phyloP scores from a whole-genome alignment of 2,888 invertebrate species.

The Cerceris ruficornis region DNA sequence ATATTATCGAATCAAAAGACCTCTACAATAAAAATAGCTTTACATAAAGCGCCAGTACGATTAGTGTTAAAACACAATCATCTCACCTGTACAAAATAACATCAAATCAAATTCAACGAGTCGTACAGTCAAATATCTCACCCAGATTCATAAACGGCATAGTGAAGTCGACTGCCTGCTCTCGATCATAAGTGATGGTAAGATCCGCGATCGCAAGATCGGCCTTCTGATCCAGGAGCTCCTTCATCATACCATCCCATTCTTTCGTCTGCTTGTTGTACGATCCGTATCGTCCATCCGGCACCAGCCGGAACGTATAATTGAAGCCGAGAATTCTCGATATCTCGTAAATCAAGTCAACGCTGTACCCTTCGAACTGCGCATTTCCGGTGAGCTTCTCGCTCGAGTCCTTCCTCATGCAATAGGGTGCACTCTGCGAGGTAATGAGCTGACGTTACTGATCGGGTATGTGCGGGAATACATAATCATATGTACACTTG shows the following conservation, averaged over 20 bases:
- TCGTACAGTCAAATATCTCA: slow-evolving; percentile 67
- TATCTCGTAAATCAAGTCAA: slow-evolving; percentile 97
- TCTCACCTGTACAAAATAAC: too few relatives aligned
- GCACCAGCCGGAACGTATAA: slow-evolving; percentile 92
- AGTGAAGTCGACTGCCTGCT: slow-evolving; percentile 88
- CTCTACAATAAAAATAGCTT: too few relatives aligned
- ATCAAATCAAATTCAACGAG: neutral
- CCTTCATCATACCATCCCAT: slow-evolving; percentile 96
- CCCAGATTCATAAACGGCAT: slow-evolving; percentile 99
- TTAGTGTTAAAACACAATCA: too few relatives aligned
- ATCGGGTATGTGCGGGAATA: neutral
- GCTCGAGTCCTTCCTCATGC: slow-evolving; percentile 95
- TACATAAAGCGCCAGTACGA: too few relatives aligned
- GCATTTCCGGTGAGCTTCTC: slow-evolving; percentile 93
- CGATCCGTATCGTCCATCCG: slow-evolving; percentile 93
- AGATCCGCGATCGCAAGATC: slow-evolving; percentile 98
- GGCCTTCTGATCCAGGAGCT: slow-evolving; percentile 93
- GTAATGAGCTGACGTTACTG: slow-evolving; percentile 44
- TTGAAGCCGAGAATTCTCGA: slow-evolving; percentile 93
- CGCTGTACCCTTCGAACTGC: slow-evolving; percentile 96
- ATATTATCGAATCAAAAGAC: too few relatives aligned
- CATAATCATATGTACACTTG: too few relatives aligned
- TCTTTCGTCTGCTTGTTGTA: slow-evolving; percentile 91
- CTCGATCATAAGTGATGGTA: slow-evolving; percentile 98
- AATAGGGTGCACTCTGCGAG: slow-evolving; percentile 95